phyloP scores from a whole-genome alignment of 2,797 vertebrate species.

The Tiaroga cobitis region DNA sequence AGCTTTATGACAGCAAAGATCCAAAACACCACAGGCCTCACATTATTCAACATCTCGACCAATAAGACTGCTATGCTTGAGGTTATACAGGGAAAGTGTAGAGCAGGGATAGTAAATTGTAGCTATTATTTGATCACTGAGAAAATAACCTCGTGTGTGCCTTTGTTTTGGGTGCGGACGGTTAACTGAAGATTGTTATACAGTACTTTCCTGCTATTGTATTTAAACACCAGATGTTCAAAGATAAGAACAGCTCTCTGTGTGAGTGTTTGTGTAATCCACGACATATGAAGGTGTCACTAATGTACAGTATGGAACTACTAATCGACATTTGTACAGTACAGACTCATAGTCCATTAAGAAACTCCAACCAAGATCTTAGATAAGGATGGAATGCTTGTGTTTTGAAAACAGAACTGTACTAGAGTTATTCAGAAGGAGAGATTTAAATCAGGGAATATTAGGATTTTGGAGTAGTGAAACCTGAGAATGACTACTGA shows the following conservation, averaged over 20 bases:
- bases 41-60: slow-evolving; percentile 1
- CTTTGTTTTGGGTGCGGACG: not conserved
- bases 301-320: not conserved
- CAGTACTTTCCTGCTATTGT: slow-evolving; percentile 16
- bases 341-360: not conserved
- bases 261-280: not conserved
- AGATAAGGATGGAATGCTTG: not conserved
- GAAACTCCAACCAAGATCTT: not conserved
- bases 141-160: slow-evolving; percentile 9
- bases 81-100: not conserved
- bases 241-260: slow-evolving; percentile 1
- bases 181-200: slow-evolving; percentile 7
- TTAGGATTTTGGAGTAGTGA: not conserved
- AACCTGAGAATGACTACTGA: not conserved
- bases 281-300: not conserved
- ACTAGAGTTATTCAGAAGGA: not conserved
- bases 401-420: not conserved
- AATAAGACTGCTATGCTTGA: slow-evolving; percentile 9
- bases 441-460: not conserved
- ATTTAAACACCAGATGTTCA: slow-evolving; percentile 16
- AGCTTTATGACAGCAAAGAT: slow-evolving; percentile 10
- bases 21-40: slow-evolving; percentile 15
- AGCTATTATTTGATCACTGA: slow-evolving; percentile 5
- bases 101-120: not conserved
- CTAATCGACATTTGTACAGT: not conserved